Conservation (phyloP, 2,113 vertebrate genomes). For the Tylochromis polylepis region DNA sequence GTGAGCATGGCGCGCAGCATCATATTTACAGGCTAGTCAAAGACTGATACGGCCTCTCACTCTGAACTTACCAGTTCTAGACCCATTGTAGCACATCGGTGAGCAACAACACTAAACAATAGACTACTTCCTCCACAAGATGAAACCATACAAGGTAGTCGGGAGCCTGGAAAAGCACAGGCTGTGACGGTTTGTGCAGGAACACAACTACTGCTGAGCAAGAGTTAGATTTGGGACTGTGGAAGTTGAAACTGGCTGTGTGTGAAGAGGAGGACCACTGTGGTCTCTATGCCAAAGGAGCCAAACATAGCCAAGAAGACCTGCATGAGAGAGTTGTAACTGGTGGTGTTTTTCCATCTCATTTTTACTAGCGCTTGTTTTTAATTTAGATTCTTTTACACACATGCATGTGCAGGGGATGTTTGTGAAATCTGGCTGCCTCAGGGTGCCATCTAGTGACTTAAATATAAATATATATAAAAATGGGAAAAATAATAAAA, state of each 20-base stretch:
- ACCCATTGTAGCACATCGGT: constrained; percentile 43
- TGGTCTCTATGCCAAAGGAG: constrained; percentile 64
- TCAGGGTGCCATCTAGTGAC: constrained; percentile 63
- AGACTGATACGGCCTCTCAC: constrained; percentile 76
- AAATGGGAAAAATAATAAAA: not conserved
- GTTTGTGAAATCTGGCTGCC: constrained; percentile 35
- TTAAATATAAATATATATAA: constrained; percentile 19
- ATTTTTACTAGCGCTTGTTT: constrained; percentile 71
- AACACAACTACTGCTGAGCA: constrained; percentile 40
- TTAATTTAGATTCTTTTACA: constrained; percentile 61
- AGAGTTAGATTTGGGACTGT: constrained; percentile 25
- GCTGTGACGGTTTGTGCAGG: constrained; percentile 11
- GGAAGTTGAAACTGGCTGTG: constrained; percentile 28
- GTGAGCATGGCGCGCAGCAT: constrained; percentile 90
- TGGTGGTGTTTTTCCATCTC: constrained; percentile 59
- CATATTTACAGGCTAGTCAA: constrained; percentile 95
- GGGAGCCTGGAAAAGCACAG: constrained; percentile 28
- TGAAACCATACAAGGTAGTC: constrained; percentile 13
- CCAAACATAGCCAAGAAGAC: constrained; percentile 45
- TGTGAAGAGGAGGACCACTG: constrained; percentile 43
- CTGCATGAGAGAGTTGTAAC: constrained; percentile 67
- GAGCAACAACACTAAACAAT: constrained; percentile 42
- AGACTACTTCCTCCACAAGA: constrained; percentile 46
- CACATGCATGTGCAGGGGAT: constrained; percentile 51
- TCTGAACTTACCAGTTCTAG: constrained; percentile 28